Evolutionary conservation across 2,113 vertebrate genomes (phyloP), one percentile per base, ranked within the genome.

Genomic region (Rhinichthys klamathensis): DNA sequence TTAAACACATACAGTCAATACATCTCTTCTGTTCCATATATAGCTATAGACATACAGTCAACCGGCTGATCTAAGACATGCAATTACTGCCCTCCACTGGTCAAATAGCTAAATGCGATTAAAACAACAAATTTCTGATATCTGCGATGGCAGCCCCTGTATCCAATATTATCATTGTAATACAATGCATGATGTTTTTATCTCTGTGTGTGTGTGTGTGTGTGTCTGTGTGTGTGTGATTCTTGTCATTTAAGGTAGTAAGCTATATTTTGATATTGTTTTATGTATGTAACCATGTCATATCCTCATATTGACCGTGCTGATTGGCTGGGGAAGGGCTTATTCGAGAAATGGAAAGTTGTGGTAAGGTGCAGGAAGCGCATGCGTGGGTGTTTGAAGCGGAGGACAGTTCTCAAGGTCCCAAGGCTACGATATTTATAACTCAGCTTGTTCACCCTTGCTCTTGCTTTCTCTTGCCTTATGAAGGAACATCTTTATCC

Each of bases 301-400:
- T 23, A 6, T 67, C n/a, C 13, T 41, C 30, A 35, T 67, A 51
- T 67, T 69, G 63, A n/a, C 27, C 63, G 27, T 32, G 80, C 18
- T 54, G 16, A 32, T 10, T 23, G 1, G 0, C 6, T n/a, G 60
- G 7, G n/a, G 27, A 63, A 54, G 61, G 41, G 16, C 54, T 69
- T 35, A 11, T 54, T 49, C 6, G 67, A 83, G 81, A 91, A 90
- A 89, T 93, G 93, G 94, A 94, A 95, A 94, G 89, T 81, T 91
- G 91, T 90, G 91, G 92, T 91, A 80, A 69, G 88, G 88, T 85
- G 91, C 92, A 93, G 94, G 94, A 95, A 94, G 91, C 84, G 89
- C 23, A 85, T 91, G 91, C 88, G 93, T 92, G 88, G 93, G 93
- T 89, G 91, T 90, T 85, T 65, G 76, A 89, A 87, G 88, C 86